A percentile compares a stretch with the other conserved stretches of the same genome.
Evolutionary conservation across 2,797 vertebrate genomes (phyloP).

Genomic region (Centropyge bicolor): DNA sequence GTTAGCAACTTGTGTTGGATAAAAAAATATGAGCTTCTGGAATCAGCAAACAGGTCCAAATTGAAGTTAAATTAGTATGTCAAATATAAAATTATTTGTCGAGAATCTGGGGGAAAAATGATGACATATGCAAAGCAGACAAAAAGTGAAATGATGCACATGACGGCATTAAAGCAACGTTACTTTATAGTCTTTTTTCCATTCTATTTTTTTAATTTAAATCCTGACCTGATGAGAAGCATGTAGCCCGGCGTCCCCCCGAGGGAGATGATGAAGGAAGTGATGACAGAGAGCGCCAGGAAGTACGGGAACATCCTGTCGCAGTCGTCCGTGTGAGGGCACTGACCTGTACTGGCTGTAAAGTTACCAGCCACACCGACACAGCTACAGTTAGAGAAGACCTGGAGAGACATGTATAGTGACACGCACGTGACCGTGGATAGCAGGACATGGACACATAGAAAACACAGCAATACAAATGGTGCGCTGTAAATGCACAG

Average conservation of each 20-base stretch:
- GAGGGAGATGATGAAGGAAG: constrained; percentile 82
- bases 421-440: constrained; percentile 30
- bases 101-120: background rate
- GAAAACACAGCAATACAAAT: background rate
- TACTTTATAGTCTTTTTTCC: background rate
- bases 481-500: background rate
- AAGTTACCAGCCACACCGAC: constrained; percentile 82
- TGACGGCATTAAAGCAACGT: background rate
- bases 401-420: constrained; percentile 79
- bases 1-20: background rate
- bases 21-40: background rate
- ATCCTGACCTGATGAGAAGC: constrained; percentile 87
- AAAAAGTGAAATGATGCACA: background rate
- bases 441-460: constrained; percentile 24
- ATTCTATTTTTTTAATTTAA: background rate
- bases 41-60: background rate
- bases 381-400: constrained; percentile 92
- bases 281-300: constrained; percentile 81
- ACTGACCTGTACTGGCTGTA: constrained; percentile 88
- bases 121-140: background rate
- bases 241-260: constrained; percentile 84
- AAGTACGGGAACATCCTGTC: constrained; percentile 87
- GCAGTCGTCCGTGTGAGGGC: constrained; percentile 84
- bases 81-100: background rate
- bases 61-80: background rate